Evolutionary conservation across 2,888 invertebrate species (phyloP), one percentile per base, ranked within the genome.

Genomic region (Branchipolynoe longqiensis): DNA sequence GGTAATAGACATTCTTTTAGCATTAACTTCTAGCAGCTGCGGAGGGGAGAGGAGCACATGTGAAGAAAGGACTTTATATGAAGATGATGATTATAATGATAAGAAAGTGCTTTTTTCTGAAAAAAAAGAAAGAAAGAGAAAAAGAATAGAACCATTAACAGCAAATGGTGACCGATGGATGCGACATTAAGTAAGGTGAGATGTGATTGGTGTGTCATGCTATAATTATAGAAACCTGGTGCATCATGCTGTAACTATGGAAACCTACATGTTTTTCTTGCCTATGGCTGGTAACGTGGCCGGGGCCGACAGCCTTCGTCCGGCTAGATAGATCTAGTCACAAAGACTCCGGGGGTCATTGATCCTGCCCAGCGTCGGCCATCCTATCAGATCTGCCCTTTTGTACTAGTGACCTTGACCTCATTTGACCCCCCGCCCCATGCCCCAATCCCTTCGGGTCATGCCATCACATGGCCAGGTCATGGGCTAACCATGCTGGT

Each of bases 201-300:
- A 48, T 48, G 48, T 48, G 48, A 48, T 48, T 48, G 48, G 48
- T 48, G 18, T 12, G 48, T 38, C 69, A 36, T 69, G 69, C 69
- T 69, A 38, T 69, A 69, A 36, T 38, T 36, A 69, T 69, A 69
- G 36, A 69, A n/a, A n/a, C n/a, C n/a, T 48, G 48, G 48, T 48
- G 18, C 8, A 18, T 38, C 69, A 36, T 69, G 69, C 69, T 69
- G 69, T 69, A 69, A 36, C n/a, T 36, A 69, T 69, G 38, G 36
- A 69, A n/a, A n/a, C 69, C 69, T 69, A 69, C 69, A 69, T 69
- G 69, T 69, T 36, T 58, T 69, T 69, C 69, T 69, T 69, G 69
- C 69, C 69, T 69, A 69, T 38, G 69, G 36, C 69, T 69, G 38
- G 38, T n/a, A n/a, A n/a, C 14, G 69, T 38, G 69, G 36, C n/a